Evolutionary conservation across 2,888 invertebrate species (phyloP).

Genomic region (Mimas tiliae): DNA sequence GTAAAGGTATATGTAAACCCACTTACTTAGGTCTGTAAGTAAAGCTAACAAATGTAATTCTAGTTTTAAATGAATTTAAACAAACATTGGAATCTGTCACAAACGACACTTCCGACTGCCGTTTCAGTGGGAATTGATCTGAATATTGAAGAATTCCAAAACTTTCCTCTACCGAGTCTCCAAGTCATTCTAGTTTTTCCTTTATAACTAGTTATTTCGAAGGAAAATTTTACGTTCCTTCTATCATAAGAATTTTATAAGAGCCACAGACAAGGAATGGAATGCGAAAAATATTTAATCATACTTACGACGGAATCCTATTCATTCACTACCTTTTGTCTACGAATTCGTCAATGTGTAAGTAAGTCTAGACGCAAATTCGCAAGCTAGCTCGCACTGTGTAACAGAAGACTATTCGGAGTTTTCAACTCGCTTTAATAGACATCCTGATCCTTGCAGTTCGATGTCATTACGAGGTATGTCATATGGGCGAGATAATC

Average conservation of each 20-base stretch:
- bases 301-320: slow-evolving; percentile 10
- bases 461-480: no score
- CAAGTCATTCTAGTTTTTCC: neutral
- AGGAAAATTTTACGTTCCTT: slow-evolving; percentile 3
- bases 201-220: slow-evolving; percentile 11
- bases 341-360: no score
- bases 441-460: no score
- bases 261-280: neutral
- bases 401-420: no score
- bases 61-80: slow-evolving; percentile 36
- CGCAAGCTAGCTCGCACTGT: no score
- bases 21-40: no score
- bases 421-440: no score
- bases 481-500: no score
- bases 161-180: neutral
- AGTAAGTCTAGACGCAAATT: no score
- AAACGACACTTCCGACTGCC: slow-evolving; percentile 33
- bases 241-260: neutral
- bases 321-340: slow-evolving; percentile 1
- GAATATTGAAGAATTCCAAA: slow-evolving; percentile 9
- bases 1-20: no score
- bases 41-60: neutral
- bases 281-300: slow-evolving; percentile 30
- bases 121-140: slow-evolving; percentile 23
- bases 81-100: slow-evolving; percentile 27